Evolutionary conservation across 2,797 vertebrate species (phyloP), one percentile per base, ranked within the genome.

Genomic region (Dallia pectoralis): DNA sequence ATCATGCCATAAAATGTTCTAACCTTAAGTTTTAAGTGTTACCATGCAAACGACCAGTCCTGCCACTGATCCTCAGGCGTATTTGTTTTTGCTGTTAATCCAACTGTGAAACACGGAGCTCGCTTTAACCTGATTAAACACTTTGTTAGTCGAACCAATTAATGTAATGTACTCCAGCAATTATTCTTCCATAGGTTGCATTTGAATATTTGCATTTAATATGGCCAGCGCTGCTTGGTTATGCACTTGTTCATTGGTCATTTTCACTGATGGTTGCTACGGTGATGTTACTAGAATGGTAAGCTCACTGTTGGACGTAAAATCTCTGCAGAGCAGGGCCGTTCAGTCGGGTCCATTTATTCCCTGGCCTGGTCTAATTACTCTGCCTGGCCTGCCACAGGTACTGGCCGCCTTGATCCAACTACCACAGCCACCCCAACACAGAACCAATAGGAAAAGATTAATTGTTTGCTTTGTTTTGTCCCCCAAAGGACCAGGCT

Each of bases 391-490:
- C 22, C 71, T 49, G 48, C 25, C 27, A 72, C 27, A 53, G 9
- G 51, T 18, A 70, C 19, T 12, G 92, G 85, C 91, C 18, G 18
- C 29, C 30, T n/a, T 33, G 30, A 19, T 19, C 30, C 30, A 87
- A 91, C 88, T 85, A 89, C 90, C 91, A 84, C 69, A 53, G 90
- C 85, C 87, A 87, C 91, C 93, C 91, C 87, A 83, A 89, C 85
- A 81, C 91, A 92, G 91, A 93, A 92, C 93, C 94, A 94, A 93
- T 93, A 94, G 93, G 93, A 89, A 74, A 96, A 97, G 96, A 98
- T 98, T 98, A 98, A 97, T 98, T 94, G 96, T 97, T 96, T 95
- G 95, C 93, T 96, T 91, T 96, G 94, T 94, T 95, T 93, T 93
- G 85, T 80, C 92, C 96, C 96, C 95, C 92, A 82, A 84, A 94